Conservation (phyloP, 92 coral and sea anemone genomes). For the Paramuricea clavata region DNA sequence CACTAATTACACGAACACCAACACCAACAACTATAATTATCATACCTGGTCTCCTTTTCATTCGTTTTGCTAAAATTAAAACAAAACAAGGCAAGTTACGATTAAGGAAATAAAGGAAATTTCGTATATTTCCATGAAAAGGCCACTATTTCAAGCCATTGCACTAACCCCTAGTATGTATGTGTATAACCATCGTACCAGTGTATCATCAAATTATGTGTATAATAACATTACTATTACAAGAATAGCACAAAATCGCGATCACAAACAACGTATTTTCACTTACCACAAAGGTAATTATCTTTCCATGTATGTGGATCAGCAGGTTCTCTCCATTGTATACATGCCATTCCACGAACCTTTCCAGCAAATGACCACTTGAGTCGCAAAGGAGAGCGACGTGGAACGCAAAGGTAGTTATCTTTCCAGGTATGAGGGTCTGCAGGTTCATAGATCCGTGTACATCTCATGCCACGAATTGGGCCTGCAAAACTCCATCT, state of each 20-base stretch:
- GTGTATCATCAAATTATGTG: no score
- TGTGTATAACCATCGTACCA: no score
- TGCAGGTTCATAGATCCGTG: constrained; percentile 67
- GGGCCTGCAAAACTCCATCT: constrained; percentile 16
- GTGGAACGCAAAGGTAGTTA: constrained; percentile 67
- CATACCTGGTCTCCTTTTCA: neutral
- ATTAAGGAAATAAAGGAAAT: no score
- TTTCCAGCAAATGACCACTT: constrained; percentile 72
- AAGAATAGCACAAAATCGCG: neutral
- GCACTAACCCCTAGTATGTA: no score
- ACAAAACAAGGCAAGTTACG: no score
- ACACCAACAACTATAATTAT: no score
- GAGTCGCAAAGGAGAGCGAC: constrained; percentile 53
- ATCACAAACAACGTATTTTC: neutral
- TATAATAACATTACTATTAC: no score
- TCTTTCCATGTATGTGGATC: constrained; percentile 70
- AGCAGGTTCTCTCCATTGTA: constrained; percentile 65
- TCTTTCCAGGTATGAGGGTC: constrained; percentile 55
- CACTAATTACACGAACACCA: no score
- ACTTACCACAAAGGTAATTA: constrained; percentile 67
- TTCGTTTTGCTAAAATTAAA: neutral
- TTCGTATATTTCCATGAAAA: no score
- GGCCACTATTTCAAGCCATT: no score
- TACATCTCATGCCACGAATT: constrained; percentile 50
- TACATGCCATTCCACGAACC: constrained; percentile 64